A percentile compares a stretch with the other conserved stretches of the same genome.
Evolutionary conservation across 2,888 invertebrate species (phyloP).

Genomic region (Scaptomyza polygonia): DNA sequence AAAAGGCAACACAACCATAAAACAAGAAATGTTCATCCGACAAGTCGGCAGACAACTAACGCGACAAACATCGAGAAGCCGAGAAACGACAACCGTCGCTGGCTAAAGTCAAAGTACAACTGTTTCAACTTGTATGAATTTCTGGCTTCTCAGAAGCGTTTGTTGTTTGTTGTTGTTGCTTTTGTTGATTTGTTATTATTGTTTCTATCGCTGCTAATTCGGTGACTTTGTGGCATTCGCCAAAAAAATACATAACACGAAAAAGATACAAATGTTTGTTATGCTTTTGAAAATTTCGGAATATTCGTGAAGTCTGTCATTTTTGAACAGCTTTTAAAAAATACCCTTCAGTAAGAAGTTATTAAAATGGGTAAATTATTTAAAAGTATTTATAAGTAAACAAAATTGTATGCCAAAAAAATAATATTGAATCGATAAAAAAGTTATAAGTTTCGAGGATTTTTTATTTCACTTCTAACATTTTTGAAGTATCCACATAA

Average conservation of each 20-base stretch:
- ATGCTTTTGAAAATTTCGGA: slow-evolving; percentile 27
- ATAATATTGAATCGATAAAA: no score
- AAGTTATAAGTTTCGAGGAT: no score
- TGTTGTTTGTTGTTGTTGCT: slow-evolving; percentile 9
- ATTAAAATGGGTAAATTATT: background rate
- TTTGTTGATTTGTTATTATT: slow-evolving; percentile 6
- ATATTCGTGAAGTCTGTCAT: slow-evolving; percentile 15
- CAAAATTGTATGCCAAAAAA: no score
- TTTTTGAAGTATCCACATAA: no score
- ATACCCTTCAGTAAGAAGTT: slow-evolving; percentile 5
- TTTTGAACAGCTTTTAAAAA: slow-evolving; percentile 14
- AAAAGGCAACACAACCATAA: slow-evolving; percentile 53
- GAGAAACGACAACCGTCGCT: slow-evolving; percentile 46
- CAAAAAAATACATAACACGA: slow-evolving; percentile 17
- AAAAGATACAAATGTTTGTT: slow-evolving; percentile 20
- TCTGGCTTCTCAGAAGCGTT: slow-evolving; percentile 46
- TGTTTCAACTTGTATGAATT: slow-evolving; percentile 47
- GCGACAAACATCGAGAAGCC: slow-evolving; percentile 20
- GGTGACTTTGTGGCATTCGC: slow-evolving; percentile 22
- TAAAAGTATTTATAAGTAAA: background rate
- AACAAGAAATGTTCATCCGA: slow-evolving; percentile 46
- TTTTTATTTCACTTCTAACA: no score
- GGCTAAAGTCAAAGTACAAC: slow-evolving; percentile 73
- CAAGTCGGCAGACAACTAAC: slow-evolving; percentile 35
- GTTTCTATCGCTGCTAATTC: slow-evolving; percentile 35